Conservation (phyloP, 2,113 vertebrate genomes). For the Procavia capensis region DNA sequence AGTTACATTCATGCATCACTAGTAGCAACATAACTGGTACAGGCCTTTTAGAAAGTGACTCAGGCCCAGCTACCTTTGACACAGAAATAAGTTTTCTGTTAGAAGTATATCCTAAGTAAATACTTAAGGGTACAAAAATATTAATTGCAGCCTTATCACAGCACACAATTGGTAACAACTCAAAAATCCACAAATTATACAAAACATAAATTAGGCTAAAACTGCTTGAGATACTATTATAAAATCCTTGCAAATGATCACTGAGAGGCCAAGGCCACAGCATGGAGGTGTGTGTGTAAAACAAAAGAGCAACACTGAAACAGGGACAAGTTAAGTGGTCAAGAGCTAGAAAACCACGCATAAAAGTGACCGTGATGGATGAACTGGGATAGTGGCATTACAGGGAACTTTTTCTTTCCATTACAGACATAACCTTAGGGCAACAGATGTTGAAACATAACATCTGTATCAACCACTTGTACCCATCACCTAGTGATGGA, state of each 20-base stretch:
- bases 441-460: not conserved
- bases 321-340: not conserved
- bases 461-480: conserved; percentile 17
- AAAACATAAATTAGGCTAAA: conserved; percentile 12
- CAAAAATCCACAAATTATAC: not conserved
- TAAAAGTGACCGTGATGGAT: not conserved
- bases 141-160: not conserved
- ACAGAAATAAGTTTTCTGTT: not conserved
- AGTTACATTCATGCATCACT: not conserved
- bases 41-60: conserved; percentile 37
- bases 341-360: not conserved
- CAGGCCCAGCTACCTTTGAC: not conserved
- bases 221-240: not conserved
- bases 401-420: not conserved
- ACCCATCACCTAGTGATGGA: not conserved
- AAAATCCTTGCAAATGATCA: not conserved
- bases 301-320: not conserved
- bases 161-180: not conserved
- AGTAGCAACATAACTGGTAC: not conserved
- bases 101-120: not conserved
- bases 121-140: not conserved
- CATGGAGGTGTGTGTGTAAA: conserved; percentile 13
- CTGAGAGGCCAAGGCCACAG: not conserved
- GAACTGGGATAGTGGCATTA: not conserved
- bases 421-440: not conserved